Evolutionary conservation across 2,888 invertebrate species (phyloP).

Genomic region (Tipula unca): DNA sequence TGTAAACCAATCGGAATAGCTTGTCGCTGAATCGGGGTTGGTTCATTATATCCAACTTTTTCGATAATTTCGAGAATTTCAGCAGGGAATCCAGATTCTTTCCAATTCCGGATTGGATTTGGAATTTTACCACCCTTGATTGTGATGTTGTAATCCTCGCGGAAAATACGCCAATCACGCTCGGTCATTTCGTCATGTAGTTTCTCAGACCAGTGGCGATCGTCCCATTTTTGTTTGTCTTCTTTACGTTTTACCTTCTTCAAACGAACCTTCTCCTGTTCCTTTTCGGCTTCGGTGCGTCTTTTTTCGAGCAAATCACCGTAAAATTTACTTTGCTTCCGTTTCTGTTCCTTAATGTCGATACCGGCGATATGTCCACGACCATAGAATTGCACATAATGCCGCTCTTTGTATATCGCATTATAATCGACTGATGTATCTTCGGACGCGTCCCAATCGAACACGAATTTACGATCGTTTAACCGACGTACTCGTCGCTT

Average conservation of each 20-base stretch:
- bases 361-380: slow-evolving; percentile 97
- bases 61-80: slow-evolving; percentile 92
- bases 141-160: slow-evolving; percentile 98
- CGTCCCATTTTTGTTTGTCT: slow-evolving; percentile 98
- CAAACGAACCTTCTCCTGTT: slow-evolving; percentile 86
- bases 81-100: slow-evolving; percentile 80
- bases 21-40: slow-evolving; percentile 98
- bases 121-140: slow-evolving; percentile 97
- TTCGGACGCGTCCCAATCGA: slow-evolving; percentile 99
- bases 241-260: slow-evolving; percentile 92
- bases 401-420: slow-evolving; percentile 89
- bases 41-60: slow-evolving; percentile 92
- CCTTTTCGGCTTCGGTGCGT: slow-evolving; percentile 92
- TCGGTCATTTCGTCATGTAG: slow-evolving; percentile 93
- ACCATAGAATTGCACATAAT: slow-evolving; percentile 97
- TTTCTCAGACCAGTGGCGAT: slow-evolving; percentile 98
- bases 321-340: slow-evolving; percentile 96
- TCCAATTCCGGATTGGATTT: slow-evolving; percentile 92
- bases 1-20: slow-evolving; percentile 97
- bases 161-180: slow-evolving; percentile 98
- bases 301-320: slow-evolving; percentile 90
- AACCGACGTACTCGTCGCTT: slow-evolving; percentile 84
- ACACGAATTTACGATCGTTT: slow-evolving; percentile 98
- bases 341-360: slow-evolving; percentile 91
- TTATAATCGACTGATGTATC: slow-evolving; percentile 98